phyloP scores from a whole-genome alignment of 2,113 vertebrate genomes.

The Chrysochloris asiatica region DNA sequence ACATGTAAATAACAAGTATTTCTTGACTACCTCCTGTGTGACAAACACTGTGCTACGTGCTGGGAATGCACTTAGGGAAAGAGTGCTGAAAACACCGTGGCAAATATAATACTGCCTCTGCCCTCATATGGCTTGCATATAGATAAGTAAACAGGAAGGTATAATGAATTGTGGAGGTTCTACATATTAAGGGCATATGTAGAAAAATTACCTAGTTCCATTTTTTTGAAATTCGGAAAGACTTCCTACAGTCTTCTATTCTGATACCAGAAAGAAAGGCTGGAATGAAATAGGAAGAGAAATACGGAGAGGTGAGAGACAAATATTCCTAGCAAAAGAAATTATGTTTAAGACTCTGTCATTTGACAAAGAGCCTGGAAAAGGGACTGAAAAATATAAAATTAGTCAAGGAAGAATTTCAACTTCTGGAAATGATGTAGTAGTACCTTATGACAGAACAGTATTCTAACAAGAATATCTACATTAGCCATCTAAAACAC shows the following conservation, averaged over 20 bases:
- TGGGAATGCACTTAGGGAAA: not conserved
- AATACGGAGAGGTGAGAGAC: not conserved
- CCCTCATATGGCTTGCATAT: not conserved
- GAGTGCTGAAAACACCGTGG: not conserved
- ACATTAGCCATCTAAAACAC: constrained; percentile 19
- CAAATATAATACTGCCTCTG: not conserved
- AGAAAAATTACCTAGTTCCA: not conserved
- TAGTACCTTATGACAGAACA: not conserved
- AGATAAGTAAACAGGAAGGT: constrained; percentile 17
- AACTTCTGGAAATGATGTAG: not conserved
- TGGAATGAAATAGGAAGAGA: not conserved
- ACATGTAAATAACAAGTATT: not conserved
- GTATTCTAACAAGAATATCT: constrained; percentile 1
- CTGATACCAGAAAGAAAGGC: not conserved
- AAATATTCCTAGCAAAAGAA: constrained; percentile 16
- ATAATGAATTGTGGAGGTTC: not conserved
- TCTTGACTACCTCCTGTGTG: not conserved
- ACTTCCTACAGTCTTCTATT: constrained; percentile 13
- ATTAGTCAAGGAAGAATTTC: not conserved
- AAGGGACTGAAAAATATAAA: not conserved
- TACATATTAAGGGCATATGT: constrained; percentile 7
- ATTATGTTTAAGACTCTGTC: constrained; percentile 40
- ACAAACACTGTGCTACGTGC: not conserved
- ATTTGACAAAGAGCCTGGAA: not conserved
- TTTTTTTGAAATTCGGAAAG: constrained; percentile 1